These are phyloP conservation scores for Caerostris extrusa DNA, from an alignment of 1,140 invertebrate species.

Conservation along the genomic window DNA sequence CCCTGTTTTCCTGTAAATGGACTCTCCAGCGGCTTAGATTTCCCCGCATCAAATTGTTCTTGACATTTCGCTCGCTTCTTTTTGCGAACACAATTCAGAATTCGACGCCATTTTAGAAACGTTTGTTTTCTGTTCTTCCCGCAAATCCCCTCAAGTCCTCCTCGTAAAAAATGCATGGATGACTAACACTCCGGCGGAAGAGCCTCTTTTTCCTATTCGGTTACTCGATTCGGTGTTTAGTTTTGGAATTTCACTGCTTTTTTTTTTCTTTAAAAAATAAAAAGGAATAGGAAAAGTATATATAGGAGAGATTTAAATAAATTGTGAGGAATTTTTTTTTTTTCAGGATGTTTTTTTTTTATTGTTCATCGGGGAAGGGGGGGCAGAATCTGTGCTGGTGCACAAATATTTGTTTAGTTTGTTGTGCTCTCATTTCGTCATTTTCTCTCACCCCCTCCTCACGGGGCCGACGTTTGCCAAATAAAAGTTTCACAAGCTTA, in stretches of 20 bases:
- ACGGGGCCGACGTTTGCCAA: not conserved
- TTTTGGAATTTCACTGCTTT: not conserved
- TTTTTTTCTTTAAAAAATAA: not conserved
- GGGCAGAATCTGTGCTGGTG: not conserved
- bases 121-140: slow-evolving; percentile 8
- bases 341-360: not conserved
- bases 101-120: slow-evolving; percentile 6
- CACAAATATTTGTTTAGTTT: slow-evolving; percentile 24
- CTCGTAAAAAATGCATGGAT: slow-evolving; percentile 10
- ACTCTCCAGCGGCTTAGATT: not conserved
- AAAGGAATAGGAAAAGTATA: not conserved
- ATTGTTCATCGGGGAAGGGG: not conserved
- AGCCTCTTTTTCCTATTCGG: not conserved
- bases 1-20: slow-evolving; percentile 2
- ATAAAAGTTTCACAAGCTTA: slow-evolving; percentile 3
- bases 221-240: not conserved
- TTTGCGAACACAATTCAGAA: not conserved
- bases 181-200: not conserved
- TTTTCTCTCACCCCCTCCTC: not conserved
- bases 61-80: not conserved
- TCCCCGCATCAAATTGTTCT: not conserved
- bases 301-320: slow-evolving; percentile 12
- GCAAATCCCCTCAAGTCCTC: slow-evolving; percentile 20
- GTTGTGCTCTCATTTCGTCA: slow-evolving; percentile 1
- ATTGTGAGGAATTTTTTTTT: not conserved